Conservation (phyloP, 1,140 invertebrate genomes). For the Hyphantria cunea region DNA sequence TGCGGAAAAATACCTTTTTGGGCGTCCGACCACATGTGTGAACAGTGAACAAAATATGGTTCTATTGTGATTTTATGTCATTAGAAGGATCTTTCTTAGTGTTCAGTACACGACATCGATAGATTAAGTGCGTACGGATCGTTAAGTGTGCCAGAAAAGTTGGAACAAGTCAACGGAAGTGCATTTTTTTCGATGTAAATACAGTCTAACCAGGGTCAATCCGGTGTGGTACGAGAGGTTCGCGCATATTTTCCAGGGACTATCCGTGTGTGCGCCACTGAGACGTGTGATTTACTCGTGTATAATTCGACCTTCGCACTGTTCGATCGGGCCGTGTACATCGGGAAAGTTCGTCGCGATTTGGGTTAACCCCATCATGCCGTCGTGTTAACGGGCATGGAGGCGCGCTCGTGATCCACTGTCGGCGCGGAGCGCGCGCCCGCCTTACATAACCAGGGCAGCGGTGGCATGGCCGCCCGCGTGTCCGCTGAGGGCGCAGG, state of each 20-base stretch:
- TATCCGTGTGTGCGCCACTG: constrained; percentile 18
- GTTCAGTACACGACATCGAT: constrained; percentile 54
- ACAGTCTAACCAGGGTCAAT: constrained; percentile 75
- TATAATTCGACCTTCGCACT: constrained; percentile 55
- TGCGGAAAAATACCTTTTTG: constrained; percentile 83
- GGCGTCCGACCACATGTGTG: constrained; percentile 82
- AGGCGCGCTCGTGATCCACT: constrained; percentile 78
- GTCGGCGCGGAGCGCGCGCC: constrained; percentile 78
- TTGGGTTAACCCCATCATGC: constrained; percentile 71
- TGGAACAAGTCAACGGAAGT: constrained; percentile 73
- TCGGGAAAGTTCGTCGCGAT: constrained; percentile 57
- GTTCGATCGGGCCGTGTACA: constrained; percentile 44
- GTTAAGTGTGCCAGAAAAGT: constrained; percentile 62
- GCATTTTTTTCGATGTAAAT: constrained; percentile 80
- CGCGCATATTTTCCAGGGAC: constrained; percentile 50
- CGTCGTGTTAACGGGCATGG: constrained; percentile 73
- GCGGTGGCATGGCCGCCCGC: constrained; percentile 76
- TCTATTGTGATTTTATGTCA: constrained; percentile 71
- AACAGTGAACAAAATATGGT: constrained; percentile 79
- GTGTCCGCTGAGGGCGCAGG: constrained; percentile 79
- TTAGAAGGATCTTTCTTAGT: constrained; percentile 55
- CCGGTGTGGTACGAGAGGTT: constrained; percentile 70
- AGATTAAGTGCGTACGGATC: constrained; percentile 57
- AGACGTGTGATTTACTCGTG: constrained; percentile 30
- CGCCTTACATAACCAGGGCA: constrained; percentile 75